Percentiles rank a stretch among this genome's conserved stretches.
Evolutionary conservation across 2,888 invertebrate genomes (phyloP).

Genomic region (Tetheella fluctuosa): DNA sequence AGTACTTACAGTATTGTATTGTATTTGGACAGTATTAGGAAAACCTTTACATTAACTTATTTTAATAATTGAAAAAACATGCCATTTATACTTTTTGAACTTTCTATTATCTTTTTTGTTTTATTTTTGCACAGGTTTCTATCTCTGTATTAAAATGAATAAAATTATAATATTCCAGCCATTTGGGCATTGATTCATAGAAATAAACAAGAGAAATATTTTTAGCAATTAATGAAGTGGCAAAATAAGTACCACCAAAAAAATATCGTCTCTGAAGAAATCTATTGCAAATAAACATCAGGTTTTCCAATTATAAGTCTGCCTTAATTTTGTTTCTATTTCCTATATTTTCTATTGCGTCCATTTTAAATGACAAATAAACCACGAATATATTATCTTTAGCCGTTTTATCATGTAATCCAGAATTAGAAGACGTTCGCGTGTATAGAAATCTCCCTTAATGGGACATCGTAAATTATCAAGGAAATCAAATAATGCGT

Average conservation of each 20-base stretch:
- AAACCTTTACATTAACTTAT: no score
- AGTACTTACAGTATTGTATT: no score
- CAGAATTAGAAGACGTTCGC: slow-evolving; percentile 73
- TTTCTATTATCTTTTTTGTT: no score
- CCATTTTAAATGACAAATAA: slow-evolving; percentile 60
- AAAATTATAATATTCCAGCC: no score
- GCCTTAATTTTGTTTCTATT: slow-evolving; percentile 56
- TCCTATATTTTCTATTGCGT: slow-evolving; percentile 46
- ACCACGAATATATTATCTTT: slow-evolving; percentile 57
- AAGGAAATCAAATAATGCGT: slow-evolving; percentile 61
- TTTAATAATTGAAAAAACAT: no score
- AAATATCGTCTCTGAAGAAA: slow-evolving; percentile 79
- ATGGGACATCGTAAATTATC: slow-evolving; percentile 76
- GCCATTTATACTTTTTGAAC: no score
- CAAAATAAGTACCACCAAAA: slow-evolving; percentile 61
- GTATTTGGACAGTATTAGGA: no score
- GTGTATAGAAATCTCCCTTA: slow-evolving; percentile 72
- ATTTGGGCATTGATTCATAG: slow-evolving; percentile 84
- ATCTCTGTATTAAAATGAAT: slow-evolving; percentile 84
- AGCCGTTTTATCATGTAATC: slow-evolving; percentile 42
- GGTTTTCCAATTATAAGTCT: slow-evolving; percentile 75
- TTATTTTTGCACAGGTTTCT: no score
- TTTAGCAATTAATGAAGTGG: slow-evolving; percentile 61
- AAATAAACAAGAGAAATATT: slow-evolving; percentile 77
- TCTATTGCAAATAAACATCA: slow-evolving; percentile 71